Conservation (phyloP, 2,797 vertebrate genomes). For the Zenarchopterus dispar region DNA sequence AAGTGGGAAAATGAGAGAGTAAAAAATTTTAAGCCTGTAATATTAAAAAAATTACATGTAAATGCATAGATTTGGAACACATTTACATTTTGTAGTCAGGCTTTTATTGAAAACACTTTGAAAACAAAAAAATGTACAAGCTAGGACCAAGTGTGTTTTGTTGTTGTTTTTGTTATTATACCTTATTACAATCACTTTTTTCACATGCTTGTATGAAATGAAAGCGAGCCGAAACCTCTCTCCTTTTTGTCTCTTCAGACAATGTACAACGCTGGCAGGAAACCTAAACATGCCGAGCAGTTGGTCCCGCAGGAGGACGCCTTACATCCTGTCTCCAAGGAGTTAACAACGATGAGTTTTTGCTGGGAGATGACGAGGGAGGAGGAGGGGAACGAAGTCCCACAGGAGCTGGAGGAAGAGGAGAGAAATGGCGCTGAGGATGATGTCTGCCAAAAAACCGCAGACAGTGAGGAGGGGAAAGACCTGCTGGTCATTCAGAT, state of each 20-base stretch:
- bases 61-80: too few species aligned
- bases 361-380: constrained; percentile 69
- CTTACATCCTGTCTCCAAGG: constrained; percentile 63
- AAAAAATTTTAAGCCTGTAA: too few species aligned
- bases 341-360: constrained; percentile 58
- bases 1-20: too few species aligned
- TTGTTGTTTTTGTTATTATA: not conserved
- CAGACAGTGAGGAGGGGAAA: not conserved
- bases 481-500: constrained; percentile 75
- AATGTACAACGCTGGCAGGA: constrained; percentile 53
- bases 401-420: not conserved
- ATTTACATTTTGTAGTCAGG: too few species aligned
- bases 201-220: not conserved
- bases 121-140: too few species aligned
- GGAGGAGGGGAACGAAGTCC: constrained; percentile 17
- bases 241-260: constrained; percentile 57
- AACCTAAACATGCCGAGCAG: not conserved
- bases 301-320: constrained; percentile 14
- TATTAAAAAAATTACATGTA: too few species aligned
- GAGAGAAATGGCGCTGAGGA: not conserved
- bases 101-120: too few species aligned
- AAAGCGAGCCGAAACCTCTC: not conserved
- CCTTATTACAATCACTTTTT: not conserved
- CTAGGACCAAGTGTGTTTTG: too few species aligned
- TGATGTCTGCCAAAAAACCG: not conserved